Conservation (phyloP, 37 sponge, comb jelly and placozoan species). For the Amphimedon queenslandica region DNA sequence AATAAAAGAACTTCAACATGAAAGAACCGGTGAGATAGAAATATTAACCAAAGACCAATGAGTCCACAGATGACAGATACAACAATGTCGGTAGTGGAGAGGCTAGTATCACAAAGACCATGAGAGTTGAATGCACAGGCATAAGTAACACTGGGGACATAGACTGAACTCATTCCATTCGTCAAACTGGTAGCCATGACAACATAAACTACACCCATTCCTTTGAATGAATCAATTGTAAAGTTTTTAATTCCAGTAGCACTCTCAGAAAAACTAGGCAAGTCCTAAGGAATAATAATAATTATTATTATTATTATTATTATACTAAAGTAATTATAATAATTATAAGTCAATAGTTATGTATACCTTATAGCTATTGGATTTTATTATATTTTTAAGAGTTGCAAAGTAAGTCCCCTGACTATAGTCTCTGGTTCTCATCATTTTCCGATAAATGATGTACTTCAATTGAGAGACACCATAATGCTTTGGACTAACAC, state of each 20-base stretch:
- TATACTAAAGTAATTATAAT: no score
- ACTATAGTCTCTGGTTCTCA: no score
- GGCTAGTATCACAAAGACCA: background rate
- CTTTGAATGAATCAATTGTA: constrained; percentile 13
- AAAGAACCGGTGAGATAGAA: constrained; percentile 38
- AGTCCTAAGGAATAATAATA: background rate
- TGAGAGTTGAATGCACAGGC: constrained; percentile 27
- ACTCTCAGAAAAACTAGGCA: background rate
- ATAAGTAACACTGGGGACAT: constrained; percentile 30
- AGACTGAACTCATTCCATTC: background rate
- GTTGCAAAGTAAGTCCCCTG: no score
- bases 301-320: no score
- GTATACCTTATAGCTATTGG: no score
- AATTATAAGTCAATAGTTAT: no score
- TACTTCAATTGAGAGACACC: no score
- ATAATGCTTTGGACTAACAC: no score
- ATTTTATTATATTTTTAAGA: no score
- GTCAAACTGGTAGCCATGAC: constrained; percentile 10
- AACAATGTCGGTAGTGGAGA: constrained; percentile 9
- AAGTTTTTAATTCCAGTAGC: constrained; percentile 11
- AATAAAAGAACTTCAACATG: constrained; percentile 12
- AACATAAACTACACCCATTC: constrained; percentile 51
- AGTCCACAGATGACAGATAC: constrained; percentile 4
- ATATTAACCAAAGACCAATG: constrained; percentile 26
- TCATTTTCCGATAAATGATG: no score